These are phyloP conservation scores for Australoheros facetus DNA, from an alignment of 2,797 vertebrate genomes.

Conservation along the genomic window DNA sequence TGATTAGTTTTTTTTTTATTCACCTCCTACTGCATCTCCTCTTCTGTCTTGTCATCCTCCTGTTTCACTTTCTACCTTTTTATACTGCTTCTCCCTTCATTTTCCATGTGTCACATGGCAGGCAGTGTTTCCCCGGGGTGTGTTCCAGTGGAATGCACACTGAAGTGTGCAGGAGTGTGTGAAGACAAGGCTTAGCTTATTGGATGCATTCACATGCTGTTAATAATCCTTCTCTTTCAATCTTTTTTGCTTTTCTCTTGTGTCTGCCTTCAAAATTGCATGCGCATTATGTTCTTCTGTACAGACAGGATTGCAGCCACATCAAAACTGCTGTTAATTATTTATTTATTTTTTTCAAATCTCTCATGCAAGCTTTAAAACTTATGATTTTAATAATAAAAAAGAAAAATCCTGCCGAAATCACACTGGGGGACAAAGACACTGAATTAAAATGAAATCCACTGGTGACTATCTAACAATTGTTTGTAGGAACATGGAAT, in stretches of 20 bases:
- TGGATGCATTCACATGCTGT: slow-evolving; percentile 39
- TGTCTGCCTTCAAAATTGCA: neutral
- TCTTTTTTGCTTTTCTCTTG: slow-evolving; percentile 2
- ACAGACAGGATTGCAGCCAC: neutral
- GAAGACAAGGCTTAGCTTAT: slow-evolving; percentile 34
- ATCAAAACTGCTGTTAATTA: neutral
- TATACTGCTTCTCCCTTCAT: slow-evolving; percentile 15
- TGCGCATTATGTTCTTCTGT: neutral
- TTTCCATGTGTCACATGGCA: slow-evolving; percentile 54
- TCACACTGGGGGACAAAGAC: neutral
- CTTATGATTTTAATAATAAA: neutral
- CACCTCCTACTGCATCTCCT: neutral
- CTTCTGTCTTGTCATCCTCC: slow-evolving; percentile 16
- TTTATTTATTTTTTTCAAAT: neutral
- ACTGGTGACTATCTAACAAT: neutral
- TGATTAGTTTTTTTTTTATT: slow-evolving; percentile 17
- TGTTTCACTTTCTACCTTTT: slow-evolving; percentile 2
- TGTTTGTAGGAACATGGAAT: neutral
- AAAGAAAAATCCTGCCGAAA: neutral
- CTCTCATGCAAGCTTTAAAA: neutral
- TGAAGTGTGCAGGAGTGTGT: slow-evolving; percentile 56
- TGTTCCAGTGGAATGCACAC: slow-evolving; percentile 56
- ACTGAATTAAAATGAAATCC: neutral
- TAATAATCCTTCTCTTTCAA: slow-evolving; percentile 25
- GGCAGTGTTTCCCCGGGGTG: slow-evolving; percentile 47